Base-by-base conservation (phyloP, 2,797 vertebrate genomes). In the Pangasius djambal region DNA sequence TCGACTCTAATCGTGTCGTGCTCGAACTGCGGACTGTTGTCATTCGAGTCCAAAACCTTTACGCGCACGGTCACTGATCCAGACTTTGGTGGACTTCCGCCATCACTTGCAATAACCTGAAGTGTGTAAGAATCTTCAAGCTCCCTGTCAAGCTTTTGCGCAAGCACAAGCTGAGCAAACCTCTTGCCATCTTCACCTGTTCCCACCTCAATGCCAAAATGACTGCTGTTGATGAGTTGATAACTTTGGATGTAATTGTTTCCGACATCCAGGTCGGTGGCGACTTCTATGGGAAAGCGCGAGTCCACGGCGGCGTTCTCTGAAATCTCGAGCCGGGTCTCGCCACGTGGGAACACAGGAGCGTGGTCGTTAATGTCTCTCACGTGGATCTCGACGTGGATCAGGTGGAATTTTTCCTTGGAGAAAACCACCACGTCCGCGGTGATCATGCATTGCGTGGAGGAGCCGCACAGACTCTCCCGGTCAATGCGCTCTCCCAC, bases 361-460 rank as follows among this genome's bases (percentile, higher is more conserved):
- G 94, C 87, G 91, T 97, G 94, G 90, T 97, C 97, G 91, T 97
- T 97, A 74, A 97, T 95, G 94, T 97, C 97, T 78, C 91, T 93
- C 10, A 97, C 95, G 87, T 97, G 96, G 48, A 97, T 94, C 93
- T 97, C 96, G 20, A 97, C 96, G 88, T 97, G 96, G 88, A 97
- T 95, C 75, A 97, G 94, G 18, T 96, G 95, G 84, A 96, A 96
- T 93, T 96, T 96, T 57, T 96, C 96, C 28, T 92, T 94, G 70
- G 94, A 95, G 91, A 96, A 95, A 86, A 95, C 96, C 91, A 97
- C 96, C 16, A 95, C 92, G 91, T 97, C 96, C 72, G 96, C 95
- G 61, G 95, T 88, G 92, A 97, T 89, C 72, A 95, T 90, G 90
- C 96, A 97, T 3, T 93, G 94, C 0, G 92, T 93, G 1, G 95